Conservation (phyloP, 2,888 invertebrate species). For the Stratiomys singularior region DNA sequence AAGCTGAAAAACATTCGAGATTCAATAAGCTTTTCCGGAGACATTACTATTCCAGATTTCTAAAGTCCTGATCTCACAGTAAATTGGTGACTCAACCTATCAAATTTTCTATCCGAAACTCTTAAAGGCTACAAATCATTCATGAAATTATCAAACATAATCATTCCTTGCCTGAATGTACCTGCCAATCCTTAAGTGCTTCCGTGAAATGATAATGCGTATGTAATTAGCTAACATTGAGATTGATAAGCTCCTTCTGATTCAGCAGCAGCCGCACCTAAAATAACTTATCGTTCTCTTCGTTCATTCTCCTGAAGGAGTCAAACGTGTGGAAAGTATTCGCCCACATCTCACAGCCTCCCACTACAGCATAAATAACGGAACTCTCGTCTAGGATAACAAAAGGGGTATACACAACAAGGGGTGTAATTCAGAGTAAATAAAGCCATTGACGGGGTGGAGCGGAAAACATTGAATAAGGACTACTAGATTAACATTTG, state of each 20-base stretch:
- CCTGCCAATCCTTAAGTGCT: conserved; percentile 8
- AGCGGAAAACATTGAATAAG: not conserved
- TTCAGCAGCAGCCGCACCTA: not conserved
- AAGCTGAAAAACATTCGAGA: too few species aligned
- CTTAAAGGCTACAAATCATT: too few species aligned
- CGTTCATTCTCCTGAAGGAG: not conserved
- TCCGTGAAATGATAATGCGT: conserved; percentile 38
- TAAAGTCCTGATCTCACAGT: too few species aligned
- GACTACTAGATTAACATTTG: conserved; percentile 42
- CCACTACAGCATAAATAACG: not conserved
- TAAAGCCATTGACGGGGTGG: too few species aligned
- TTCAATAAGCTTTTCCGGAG: too few species aligned
- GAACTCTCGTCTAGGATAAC: not conserved
- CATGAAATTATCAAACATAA: too few species aligned
- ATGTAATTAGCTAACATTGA: conserved; percentile 49
- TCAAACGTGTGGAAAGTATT: conserved; percentile 14
- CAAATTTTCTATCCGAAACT: too few species aligned
- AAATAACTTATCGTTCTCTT: not conserved
- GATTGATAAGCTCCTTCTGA: conserved; percentile 47
- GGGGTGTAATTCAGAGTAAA: too few species aligned
- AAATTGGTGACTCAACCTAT: too few species aligned
- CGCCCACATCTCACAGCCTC: not conserved
- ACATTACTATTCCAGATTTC: too few species aligned
- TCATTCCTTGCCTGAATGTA: not conserved
- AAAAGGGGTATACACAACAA: not conserved